Conservation (phyloP, 1,140 invertebrate genomes). For the Homalodisca vitripennis region DNA sequence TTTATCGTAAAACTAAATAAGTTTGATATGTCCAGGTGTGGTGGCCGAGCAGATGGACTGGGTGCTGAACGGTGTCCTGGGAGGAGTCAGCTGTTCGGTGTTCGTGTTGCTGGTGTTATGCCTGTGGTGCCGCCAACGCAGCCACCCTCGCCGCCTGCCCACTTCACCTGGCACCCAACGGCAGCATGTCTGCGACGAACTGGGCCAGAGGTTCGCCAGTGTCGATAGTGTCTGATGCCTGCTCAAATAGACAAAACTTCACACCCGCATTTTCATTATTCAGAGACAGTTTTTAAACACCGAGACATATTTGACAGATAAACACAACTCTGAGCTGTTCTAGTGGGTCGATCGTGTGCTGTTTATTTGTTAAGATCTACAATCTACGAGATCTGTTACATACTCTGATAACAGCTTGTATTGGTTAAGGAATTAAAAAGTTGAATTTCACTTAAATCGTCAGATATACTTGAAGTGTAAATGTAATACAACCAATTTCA, state of each 20-base stretch:
- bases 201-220: conserved; percentile 54
- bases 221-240: conserved; percentile 56
- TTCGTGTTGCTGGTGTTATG: conserved; percentile 41
- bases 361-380: too few relatives aligned
- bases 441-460: too few relatives aligned
- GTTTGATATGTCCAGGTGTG: conserved; percentile 50
- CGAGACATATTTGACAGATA: not conserved
- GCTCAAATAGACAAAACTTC: conserved; percentile 40
- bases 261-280: conserved; percentile 20
- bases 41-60: conserved; percentile 49
- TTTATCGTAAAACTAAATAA: too few relatives aligned
- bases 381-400: too few relatives aligned
- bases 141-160: conserved; percentile 37
- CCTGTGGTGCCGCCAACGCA: conserved; percentile 42
- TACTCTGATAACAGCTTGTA: too few relatives aligned
- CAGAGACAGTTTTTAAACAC: not conserved
- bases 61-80: conserved; percentile 40
- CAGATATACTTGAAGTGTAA: too few relatives aligned
- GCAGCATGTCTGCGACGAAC: conserved; percentile 52
- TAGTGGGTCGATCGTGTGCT: too few relatives aligned
- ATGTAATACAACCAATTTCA: too few relatives aligned
- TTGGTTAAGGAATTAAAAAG: too few relatives aligned
- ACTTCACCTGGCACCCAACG: conserved; percentile 35
- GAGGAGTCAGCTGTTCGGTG: conserved; percentile 27
- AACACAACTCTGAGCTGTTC: not conserved